Conservation (phyloP, 2,113 vertebrate species). For the Ia io region DNA sequence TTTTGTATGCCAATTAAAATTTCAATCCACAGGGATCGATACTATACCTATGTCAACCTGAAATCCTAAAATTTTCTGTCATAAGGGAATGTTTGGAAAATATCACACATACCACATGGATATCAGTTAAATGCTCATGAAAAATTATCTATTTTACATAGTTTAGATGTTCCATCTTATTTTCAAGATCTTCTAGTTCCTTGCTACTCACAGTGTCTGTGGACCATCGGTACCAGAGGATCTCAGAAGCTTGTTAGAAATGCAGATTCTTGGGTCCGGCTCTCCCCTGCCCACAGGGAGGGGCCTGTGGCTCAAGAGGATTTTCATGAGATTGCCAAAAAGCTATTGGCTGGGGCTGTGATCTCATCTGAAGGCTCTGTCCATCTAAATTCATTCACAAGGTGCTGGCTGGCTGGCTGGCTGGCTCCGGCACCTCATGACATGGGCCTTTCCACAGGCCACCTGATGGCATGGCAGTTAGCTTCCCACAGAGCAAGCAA, state of each 20-base stretch:
- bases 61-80: not conserved
- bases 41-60: not conserved
- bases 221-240: not conserved
- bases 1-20: not conserved
- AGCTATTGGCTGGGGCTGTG: not conserved
- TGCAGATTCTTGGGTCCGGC: not conserved
- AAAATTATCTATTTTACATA: not conserved
- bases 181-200: not conserved
- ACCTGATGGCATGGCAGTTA: not conserved
- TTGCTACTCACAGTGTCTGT: not conserved
- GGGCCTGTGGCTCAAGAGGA: not conserved
- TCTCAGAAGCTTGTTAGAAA: slow-evolving; percentile 3
- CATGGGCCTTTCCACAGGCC: not conserved
- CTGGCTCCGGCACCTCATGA: not conserved
- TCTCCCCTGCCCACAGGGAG: not conserved
- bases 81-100: slow-evolving; percentile 2
- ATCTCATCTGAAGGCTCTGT: not conserved
- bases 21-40: not conserved
- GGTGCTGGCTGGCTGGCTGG: not conserved
- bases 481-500: not conserved
- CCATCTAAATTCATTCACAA: fast-evolving
- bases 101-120: not conserved
- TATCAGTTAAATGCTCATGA: not conserved
- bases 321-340: not conserved
- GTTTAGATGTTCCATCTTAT: slow-evolving; percentile 10